phyloP scores from a whole-genome alignment of 1,140 invertebrate genomes.

The Penaeus indicus region DNA sequence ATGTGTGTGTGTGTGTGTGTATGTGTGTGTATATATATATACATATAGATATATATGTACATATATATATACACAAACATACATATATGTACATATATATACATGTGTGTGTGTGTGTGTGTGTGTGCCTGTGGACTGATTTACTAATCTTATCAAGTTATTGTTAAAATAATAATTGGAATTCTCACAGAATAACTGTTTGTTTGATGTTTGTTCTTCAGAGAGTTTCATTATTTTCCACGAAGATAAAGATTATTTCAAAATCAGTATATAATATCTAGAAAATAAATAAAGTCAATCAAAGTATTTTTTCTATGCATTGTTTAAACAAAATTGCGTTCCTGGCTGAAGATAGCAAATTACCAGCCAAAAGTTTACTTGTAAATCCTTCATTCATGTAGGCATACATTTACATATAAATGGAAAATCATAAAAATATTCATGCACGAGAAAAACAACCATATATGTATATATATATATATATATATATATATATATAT shows the following conservation, averaged over 20 bases:
- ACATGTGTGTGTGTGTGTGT: neutral
- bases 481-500: constrained; percentile 32
- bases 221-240: too few species aligned
- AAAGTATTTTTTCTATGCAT: too few species aligned
- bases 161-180: too few species aligned
- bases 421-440: neutral
- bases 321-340: too few species aligned
- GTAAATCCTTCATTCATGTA: neutral
- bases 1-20: neutral
- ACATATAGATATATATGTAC: constrained; percentile 27
- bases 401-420: neutral
- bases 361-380: neutral
- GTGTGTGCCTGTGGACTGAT: too few species aligned
- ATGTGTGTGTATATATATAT: constrained; percentile 11
- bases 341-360: neutral
- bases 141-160: too few species aligned
- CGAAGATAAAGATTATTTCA: too few species aligned
- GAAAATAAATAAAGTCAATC: too few species aligned
- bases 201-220: too few species aligned
- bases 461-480: constrained; percentile 19
- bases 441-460: neutral
- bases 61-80: too few species aligned
- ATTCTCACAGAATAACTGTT: too few species aligned
- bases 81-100: constrained; percentile 5
- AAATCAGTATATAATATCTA: too few species aligned